These are phyloP conservation scores for Podabrus alpinus DNA, from an alignment of 2,888 invertebrate genomes.

Conservation along the genomic window DNA sequence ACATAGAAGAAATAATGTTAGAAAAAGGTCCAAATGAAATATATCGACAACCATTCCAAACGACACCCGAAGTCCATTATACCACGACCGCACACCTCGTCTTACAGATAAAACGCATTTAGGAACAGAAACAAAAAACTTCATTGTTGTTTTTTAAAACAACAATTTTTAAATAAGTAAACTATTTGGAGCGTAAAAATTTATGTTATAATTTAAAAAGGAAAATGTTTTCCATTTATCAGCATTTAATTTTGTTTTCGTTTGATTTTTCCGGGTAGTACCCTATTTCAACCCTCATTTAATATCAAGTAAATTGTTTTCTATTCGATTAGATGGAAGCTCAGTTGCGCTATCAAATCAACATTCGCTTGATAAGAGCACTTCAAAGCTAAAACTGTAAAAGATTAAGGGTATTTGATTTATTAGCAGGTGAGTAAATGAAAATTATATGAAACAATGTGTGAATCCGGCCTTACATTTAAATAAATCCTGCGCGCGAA, in stretches of 20 bases:
- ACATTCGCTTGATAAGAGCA: slow-evolving; percentile 43
- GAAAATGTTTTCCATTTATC: background rate
- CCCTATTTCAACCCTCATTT: slow-evolving; percentile 46
- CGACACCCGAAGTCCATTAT: slow-evolving; percentile 42
- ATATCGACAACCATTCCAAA: slow-evolving; percentile 48
- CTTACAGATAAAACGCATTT: slow-evolving; percentile 26
- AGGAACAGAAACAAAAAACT: slow-evolving; percentile 15
- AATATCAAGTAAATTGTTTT: slow-evolving; percentile 46
- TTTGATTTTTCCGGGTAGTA: slow-evolving; percentile 25
- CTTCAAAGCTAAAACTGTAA: slow-evolving; percentile 43
- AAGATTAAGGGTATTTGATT: slow-evolving; percentile 43
- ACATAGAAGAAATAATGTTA: slow-evolving; percentile 50
- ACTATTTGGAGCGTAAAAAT: background rate
- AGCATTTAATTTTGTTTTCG: slow-evolving; percentile 27
- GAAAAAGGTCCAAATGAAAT: slow-evolving; percentile 49
- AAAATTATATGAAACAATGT: slow-evolving; percentile 29
- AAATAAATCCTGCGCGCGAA: no score
- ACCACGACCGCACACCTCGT: slow-evolving; percentile 35
- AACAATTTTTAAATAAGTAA: background rate
- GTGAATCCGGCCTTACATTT: no score
- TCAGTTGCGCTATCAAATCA: slow-evolving; percentile 44
- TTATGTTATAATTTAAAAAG: background rate
- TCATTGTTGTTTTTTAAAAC: background rate
- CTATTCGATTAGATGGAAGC: slow-evolving; percentile 45
- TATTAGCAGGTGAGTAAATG: slow-evolving; percentile 39